phyloP scores from a whole-genome alignment of 2,888 invertebrate species.

The Heterodera filipjevi region DNA sequence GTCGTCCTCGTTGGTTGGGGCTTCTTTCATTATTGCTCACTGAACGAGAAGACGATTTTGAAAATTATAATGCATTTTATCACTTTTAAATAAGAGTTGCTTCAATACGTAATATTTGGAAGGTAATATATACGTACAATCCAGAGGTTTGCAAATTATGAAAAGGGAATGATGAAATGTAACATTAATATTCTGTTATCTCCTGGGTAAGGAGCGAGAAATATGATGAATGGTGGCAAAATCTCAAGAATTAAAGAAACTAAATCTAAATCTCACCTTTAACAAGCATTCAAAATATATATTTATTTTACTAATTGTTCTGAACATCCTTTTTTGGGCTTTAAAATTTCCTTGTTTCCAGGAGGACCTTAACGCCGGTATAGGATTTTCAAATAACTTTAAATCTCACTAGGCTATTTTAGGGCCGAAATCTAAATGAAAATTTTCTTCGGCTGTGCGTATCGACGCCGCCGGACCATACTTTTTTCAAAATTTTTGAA shows the following conservation, averaged over 20 bases:
- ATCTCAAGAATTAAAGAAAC: not conserved
- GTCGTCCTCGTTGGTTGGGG: slow-evolving; percentile 1
- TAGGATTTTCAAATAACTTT: no score
- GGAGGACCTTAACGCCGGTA: no score
- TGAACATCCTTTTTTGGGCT: no score
- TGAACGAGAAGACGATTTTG: not conserved
- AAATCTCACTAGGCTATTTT: no score
- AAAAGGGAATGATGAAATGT: not conserved
- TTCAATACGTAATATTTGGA: not conserved
- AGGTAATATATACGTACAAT: not conserved
- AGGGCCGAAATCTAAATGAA: no score
- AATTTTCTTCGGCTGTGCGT: no score
- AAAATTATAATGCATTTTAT: slow-evolving; percentile 6
- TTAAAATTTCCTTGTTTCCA: no score
- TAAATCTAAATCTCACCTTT: not conserved
- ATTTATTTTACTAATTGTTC: no score
- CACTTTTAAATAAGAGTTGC: not conserved
- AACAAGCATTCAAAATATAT: no score
- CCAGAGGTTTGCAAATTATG: not conserved
- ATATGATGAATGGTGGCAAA: not conserved
- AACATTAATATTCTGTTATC: not conserved
- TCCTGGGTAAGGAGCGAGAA: not conserved
- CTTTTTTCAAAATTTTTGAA: no score
- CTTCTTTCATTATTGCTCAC: slow-evolving; percentile 3
- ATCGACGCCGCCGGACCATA: no score